Evolutionary conservation across 2,113 vertebrate species (phyloP).

Genomic region (Pogona vitticeps): DNA sequence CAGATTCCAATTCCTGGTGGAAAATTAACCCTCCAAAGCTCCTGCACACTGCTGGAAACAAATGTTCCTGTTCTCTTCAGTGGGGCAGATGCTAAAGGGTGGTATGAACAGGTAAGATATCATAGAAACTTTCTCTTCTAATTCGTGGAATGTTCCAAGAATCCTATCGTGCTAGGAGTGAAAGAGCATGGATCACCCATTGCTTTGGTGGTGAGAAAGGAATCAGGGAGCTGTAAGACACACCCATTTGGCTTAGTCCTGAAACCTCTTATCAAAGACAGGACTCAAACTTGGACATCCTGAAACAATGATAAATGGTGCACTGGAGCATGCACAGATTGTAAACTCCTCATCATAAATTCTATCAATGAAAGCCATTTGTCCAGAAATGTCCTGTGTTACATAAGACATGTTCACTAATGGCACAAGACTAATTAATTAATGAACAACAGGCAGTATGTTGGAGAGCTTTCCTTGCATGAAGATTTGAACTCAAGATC

Average conservation of each 20-base stretch:
- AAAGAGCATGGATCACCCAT: background rate
- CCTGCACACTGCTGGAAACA: background rate
- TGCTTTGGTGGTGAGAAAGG: background rate
- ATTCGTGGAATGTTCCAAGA: conserved; percentile 24
- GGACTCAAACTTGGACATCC: background rate
- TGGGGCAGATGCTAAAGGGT: rapidly evolving
- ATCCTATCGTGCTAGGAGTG: rapidly evolving
- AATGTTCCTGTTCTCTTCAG: background rate
- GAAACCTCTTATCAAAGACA: background rate
- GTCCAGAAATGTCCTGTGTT: background rate
- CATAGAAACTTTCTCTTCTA: background rate
- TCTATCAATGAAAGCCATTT: background rate
- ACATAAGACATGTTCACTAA: background rate
- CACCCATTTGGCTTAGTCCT: background rate
- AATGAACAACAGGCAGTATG: background rate
- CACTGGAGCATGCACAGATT: background rate
- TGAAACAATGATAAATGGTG: background rate
- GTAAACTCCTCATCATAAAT: too few relatives aligned
- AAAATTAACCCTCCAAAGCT: too few relatives aligned
- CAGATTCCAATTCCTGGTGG: too few relatives aligned
- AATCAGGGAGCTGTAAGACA: background rate
- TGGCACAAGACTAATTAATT: background rate
- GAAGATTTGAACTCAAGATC: background rate
- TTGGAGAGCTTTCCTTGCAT: background rate
- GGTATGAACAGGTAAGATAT: background rate